Evolutionary conservation across 2,113 vertebrate species (phyloP), one percentile per base, ranked within the genome.

Genomic region (Mystacornis crossleyi): DNA sequence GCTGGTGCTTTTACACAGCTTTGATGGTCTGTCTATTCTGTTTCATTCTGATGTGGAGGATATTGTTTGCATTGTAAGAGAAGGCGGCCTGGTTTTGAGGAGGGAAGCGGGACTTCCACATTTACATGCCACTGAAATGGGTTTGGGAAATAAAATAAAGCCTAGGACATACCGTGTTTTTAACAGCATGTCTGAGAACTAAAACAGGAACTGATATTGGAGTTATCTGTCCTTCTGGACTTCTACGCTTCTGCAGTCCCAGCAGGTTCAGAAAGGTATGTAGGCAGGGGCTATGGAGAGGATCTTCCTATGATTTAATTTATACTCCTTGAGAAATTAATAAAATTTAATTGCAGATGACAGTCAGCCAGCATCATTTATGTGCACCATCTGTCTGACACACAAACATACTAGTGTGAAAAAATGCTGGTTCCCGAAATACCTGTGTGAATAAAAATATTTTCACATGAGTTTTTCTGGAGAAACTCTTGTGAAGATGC

Each of bases 21-120:
- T 96, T 95, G 90, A 95, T 93, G 65, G 18, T 65, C 45, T 77
- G 50, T 42, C 87, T 75, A 66, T 91, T 72, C 74, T 77, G 53
- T 57, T 91, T 96, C 83, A 65, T 94, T 94, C 74, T 72, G 40
- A 70, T 94, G 53, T 61, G 66, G 73, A 95, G 95, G 95, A 95
- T 96, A 81, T 96, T 95, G 86, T 91, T 94, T 73, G 33, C 50
- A 65, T 93, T 96, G 87, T 87, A 58, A 73, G 33, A 91, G 70
- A 80, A 87, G 55, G 11, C 55, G 34, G 45, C 19, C 69, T 90
- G 19, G 18, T 79, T 97, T 92, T 86, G 66, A 95, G 65, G 71
- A 60, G 93, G 71, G 69, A 96, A 97, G 57, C 18, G 36, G 66
- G 73, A 96, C 81, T 92, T 95, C 66, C 91, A 93, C 65, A 51